Evolutionary conservation across 2,797 vertebrate genomes (phyloP), one percentile per base, ranked within the genome.

Genomic region (Nothura maculosa): DNA sequence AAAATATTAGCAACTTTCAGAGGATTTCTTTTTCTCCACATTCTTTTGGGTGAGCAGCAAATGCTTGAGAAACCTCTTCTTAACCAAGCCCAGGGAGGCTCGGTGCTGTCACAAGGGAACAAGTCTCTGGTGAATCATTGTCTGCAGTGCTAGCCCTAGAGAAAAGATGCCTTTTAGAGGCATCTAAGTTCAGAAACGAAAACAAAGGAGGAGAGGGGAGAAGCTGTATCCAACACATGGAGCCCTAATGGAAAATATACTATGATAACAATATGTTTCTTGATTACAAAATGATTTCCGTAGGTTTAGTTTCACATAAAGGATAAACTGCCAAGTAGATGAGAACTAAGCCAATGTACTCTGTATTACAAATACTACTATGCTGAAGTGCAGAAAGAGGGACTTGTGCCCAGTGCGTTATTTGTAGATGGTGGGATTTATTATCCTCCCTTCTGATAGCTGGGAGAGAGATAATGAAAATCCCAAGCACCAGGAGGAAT

Each of bases 351-450:
- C 32, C 96, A 97, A 95, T 90, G 78, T 73, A 81, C 92, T 96
- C 93, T 95, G 62, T 91, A 78, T 96, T 97, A 94, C 83, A 95
- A 97, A 97, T 62, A 61, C 82, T 93, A 93, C 81, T 73, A 70
- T 88, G 92, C 70, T 87, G 89, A 96, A 94, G 69, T 85, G 40
- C 63, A 94, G 79, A 90, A 94, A 80, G 87, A 97, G 72, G 91
- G 91, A 90, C 68, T 55, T 84, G 83, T 89, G 93, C 50, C 85
- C 85, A 79, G 52, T 43, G 8, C 64, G 54, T 87, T 70, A 83
- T 81, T 91, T 95, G 92, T 80, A 90, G 73, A 57, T 89, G 93
- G 68, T 68, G 79, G 55, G 84, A 90, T 92, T 93, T 72, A 95
- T 96, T 96, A 96, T 92, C 90, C 55, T 96, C 38, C 87, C 61